phyloP scores from a whole-genome alignment of 2,113 vertebrate species.

The Nycticryphes semicollaris region DNA sequence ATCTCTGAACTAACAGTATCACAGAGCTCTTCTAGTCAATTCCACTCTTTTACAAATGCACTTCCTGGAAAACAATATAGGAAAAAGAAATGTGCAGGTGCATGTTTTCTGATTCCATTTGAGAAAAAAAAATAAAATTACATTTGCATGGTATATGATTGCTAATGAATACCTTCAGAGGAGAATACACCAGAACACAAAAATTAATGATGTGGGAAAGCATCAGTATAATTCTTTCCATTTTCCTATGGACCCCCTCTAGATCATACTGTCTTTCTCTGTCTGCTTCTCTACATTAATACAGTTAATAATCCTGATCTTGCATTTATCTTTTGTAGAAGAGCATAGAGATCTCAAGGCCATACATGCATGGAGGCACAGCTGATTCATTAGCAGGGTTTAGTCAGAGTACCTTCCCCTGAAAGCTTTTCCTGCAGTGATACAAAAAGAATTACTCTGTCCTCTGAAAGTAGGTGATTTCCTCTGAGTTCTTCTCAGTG shows the following conservation, averaged over 20 bases:
- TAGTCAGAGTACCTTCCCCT: background rate
- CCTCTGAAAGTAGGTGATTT: background rate
- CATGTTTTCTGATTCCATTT: background rate
- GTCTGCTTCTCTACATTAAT: background rate
- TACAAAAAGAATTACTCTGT: background rate
- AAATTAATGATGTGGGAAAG: background rate
- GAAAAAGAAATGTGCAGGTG: background rate
- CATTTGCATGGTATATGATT: background rate
- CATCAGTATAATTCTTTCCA: background rate
- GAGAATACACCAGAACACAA: background rate
- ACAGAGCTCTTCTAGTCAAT: background rate
- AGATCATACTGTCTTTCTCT: background rate
- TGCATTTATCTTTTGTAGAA: conserved; percentile 5
- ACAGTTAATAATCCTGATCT: conserved; percentile 36
- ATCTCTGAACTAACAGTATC: conserved; percentile 6
- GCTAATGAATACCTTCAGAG: background rate
- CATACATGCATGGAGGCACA: background rate
- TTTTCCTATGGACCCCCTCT: background rate
- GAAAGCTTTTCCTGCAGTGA: background rate
- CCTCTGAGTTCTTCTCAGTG: background rate
- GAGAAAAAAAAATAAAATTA: background rate
- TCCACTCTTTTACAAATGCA: background rate
- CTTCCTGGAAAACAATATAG: background rate
- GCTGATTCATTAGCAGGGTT: background rate
- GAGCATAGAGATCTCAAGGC: background rate